phyloP scores from a whole-genome alignment of 2,113 vertebrate species.

The Corydoras sp. region DNA sequence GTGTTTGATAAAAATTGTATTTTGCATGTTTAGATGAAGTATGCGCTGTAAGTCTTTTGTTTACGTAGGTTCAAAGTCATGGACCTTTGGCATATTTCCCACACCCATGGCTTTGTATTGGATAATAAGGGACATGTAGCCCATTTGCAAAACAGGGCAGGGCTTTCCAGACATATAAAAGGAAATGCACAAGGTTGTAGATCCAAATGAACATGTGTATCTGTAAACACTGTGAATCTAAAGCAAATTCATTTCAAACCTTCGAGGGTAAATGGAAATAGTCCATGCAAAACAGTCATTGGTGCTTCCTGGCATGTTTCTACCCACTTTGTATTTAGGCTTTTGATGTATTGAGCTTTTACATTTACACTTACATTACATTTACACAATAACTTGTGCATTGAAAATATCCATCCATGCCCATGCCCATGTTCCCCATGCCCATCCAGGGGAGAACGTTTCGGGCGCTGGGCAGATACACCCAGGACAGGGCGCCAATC shows the following conservation, averaged over 20 bases:
- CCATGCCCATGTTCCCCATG: too few relatives aligned
- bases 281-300: background rate
- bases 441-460: too few relatives aligned
- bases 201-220: constrained; percentile 24
- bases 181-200: constrained; percentile 33
- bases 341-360: background rate
- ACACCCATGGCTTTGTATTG: constrained; percentile 11
- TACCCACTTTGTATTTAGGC: background rate
- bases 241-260: constrained; percentile 28
- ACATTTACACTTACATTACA: too few relatives aligned
- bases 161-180: constrained; percentile 12
- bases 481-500: too few relatives aligned
- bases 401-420: too few relatives aligned
- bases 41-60: background rate
- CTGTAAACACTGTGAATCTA: constrained; percentile 21
- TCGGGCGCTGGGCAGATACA: too few relatives aligned
- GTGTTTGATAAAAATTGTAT: background rate
- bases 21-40: background rate
- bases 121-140: background rate
- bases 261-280: background rate
- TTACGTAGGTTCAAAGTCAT: constrained; percentile 16
- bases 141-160: constrained; percentile 9
- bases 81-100: constrained; percentile 23
- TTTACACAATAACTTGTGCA: too few relatives aligned
- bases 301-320: background rate